Evolutionary conservation across 2,113 vertebrate genomes (phyloP), one percentile per base, ranked within the genome.

Genomic region (Nymphicus hollandicus): DNA sequence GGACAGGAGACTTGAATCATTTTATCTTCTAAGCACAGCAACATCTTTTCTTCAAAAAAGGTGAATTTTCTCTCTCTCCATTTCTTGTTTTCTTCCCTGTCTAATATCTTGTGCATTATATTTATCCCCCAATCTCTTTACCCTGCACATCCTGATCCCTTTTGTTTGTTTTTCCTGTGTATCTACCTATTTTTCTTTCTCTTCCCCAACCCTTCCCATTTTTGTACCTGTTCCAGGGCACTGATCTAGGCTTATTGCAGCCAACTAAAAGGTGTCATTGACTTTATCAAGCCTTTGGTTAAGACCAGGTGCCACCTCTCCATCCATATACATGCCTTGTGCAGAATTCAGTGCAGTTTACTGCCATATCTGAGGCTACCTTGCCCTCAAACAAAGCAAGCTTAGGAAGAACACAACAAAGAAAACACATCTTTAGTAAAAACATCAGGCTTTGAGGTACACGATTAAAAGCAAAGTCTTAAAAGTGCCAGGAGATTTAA

Each of bases 1-100:
- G 81, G 88, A 92, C 93, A 87, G 66, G 74, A 72, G 74, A 85
- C 63, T 97, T 92, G 87, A 97, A 95, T 95, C 70, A 94, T 94
- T 96, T 97, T 96, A 94, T 96, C 94, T 93, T 89, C 84, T 56
- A 53, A 95, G 65, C 39, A 61, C 47, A 93, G 81, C 55, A 85
- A 81, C 53, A 81, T 89, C 55, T 96, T 95, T 88, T 86, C 73
- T 81, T 96, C 78, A 49, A 83, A 81, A 84, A 24, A 96, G 91
- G 72, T 47, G 41, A 56, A 49, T 96, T 80, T 55, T 60, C 24
- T 89, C 24, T 90, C 17, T 74, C 25, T 65, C 44, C 17, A 18
- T 86, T 80, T 78, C 81, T 93, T 61, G n/a, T 29, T 82, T 81
- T 92, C 17, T 94, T 86, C 49, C 94, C 69, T 65, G 61, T 78